Evolutionary conservation across 2,888 invertebrate genomes (phyloP).

Genomic region (Coelogynopora nodosa): DNA sequence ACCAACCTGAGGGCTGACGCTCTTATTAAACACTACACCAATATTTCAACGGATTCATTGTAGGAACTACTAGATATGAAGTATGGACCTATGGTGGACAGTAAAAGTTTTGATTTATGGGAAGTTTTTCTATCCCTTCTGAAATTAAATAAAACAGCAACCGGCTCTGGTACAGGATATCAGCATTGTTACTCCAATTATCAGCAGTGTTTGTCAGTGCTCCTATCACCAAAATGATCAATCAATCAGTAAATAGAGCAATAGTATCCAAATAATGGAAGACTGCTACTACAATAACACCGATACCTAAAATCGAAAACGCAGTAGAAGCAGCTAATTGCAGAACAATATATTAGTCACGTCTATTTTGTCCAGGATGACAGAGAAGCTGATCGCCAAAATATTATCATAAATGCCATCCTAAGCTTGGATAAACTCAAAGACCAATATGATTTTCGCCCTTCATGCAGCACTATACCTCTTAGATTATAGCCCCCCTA

Average conservation of each 20-base stretch:
- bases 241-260: neutral
- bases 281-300: no score
- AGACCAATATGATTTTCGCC: conserved; percentile 18
- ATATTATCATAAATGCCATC: neutral
- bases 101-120: neutral
- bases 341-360: neutral
- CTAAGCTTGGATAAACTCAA: neutral
- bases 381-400: neutral
- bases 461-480: neutral
- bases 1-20: conserved; percentile 10
- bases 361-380: conserved; percentile 22
- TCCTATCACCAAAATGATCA: conserved; percentile 19
- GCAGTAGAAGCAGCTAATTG: neutral
- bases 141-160: neutral
- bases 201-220: neutral
- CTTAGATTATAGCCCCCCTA: neutral
- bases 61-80: neutral
- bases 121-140: conserved; percentile 6
- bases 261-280: no score
- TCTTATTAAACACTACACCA: conserved; percentile 10
- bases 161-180: no score
- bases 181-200: neutral
- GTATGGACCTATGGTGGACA: neutral
- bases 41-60: conserved; percentile 10
- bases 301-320: neutral